Base-by-base conservation (phyloP, 2,888 invertebrate genomes). In the Panorpa germanica region DNA sequence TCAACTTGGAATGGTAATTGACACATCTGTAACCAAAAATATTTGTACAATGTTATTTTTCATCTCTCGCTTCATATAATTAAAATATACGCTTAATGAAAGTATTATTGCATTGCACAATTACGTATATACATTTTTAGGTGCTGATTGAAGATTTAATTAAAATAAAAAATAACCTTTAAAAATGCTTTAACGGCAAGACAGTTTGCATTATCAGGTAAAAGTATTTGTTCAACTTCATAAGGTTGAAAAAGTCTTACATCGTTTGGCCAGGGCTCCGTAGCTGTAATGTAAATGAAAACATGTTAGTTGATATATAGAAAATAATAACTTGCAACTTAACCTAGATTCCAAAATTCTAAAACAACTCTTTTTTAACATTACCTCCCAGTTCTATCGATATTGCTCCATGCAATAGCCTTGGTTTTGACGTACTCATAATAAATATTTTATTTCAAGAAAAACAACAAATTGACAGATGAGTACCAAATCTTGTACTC, bases 161-260 rank as follows among this genome's bases (percentile, higher is more conserved):
- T 8, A 12, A 5, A 8, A 30, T 25, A n/a, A n/a, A n/a, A n/a
- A n/a, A 25, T 31, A 41, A 61, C 61, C 53, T 82, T 81, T 13
- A 98, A 59, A 48, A 81, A 93, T 0, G 91, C 80, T 49, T 91
- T 86, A 0, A 90, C 88, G 3, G 90, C 82, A 11, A 95, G 59
- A 44, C 90, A 90, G 48, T 85, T 86, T 8, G 95, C 91, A 54
- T 81, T 85, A 49, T 96, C 95, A 3, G 90, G 83, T 27, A 96
- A 55, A 17, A 95, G 57, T 37, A 93, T 90, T 57, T 96, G 96
- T 45, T 88, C 90, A 17, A 80, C 82, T 51, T 90, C 86, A 48
- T 81, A 81, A 0, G 88, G 90, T 45, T 88, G 86, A 52, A 73
- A 90, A 11, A 93, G 52, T 38, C 70, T 69, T 4, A 83, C 83